Base-by-base conservation (phyloP, 2,888 invertebrate genomes). In the Anaspis maculata region DNA sequence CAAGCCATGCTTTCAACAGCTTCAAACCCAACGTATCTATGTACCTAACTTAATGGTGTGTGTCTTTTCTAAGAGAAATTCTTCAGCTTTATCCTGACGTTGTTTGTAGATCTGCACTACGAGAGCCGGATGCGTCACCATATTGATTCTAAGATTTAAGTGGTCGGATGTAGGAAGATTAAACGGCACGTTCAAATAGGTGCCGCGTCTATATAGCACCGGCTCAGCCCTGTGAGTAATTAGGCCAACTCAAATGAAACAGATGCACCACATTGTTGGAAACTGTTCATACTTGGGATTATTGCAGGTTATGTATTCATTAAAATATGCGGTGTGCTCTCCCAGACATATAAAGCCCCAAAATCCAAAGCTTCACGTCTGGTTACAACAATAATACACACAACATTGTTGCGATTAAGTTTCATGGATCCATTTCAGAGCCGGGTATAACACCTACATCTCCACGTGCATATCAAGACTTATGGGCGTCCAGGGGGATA, bases 231-330 rank as follows among this genome's bases (percentile, higher is more conserved):
- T 33, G 19, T 28, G 10, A 13, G 27, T 27, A 35, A 35, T 35
- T 35, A 35, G 34, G 25, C 22, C 19, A 30, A 30, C 26, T 35
- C 25, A 26, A 30, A 16, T 30, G 19, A 26, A 30, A 30, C 21
- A 25, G 30, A 14, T 30, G 35, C 26, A n/a, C n/a, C n/a, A n/a
- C n/a, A 30, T 30, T 35, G 35, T 28, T 37, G 15, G 16, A 7
- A 29, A 15, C 30, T 30, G 30, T 34, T 24, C 34, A 15, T 28
- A 13, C 15, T 22, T n/a, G 10, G 25, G 25, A 25, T 24, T 34
- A 34, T 15, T 34, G 14, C 32, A 27, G 23, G 13, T 25, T 29
- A 29, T 27, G 33, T 33, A 33, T 33, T 33, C 33, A 33, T 33
- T 33, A 27, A 27, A 33, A 28, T 23, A 13, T 12, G 23, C 13